A percentile compares a stretch with the other conserved stretches of the same genome.
Conservation (phyloP, 2,888 invertebrate genomes). For the Aspidiotus rigidus region DNA sequence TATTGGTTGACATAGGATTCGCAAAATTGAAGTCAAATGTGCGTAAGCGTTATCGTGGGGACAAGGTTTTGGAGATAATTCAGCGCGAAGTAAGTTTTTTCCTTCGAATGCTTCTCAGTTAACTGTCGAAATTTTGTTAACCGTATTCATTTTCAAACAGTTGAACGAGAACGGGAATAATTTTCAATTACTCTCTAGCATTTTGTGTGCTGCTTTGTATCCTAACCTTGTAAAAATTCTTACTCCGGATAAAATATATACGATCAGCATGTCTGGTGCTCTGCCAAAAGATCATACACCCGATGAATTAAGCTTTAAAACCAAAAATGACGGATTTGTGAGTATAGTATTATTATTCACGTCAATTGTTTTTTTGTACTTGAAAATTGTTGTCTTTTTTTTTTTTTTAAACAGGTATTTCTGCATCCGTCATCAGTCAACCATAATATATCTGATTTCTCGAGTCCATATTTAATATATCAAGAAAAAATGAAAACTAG, state of each 20-base stretch:
- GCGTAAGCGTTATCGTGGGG: conserved; percentile 16
- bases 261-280: conserved; percentile 59
- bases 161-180: conserved; percentile 67
- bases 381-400: neutral
- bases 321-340: conserved; percentile 63
- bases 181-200: conserved; percentile 63
- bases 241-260: conserved; percentile 66
- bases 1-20: conserved; percentile 68
- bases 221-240: conserved; percentile 81
- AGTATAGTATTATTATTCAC: conserved; percentile 26
- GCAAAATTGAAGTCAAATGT: conserved; percentile 52
- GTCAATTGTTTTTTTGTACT: neutral
- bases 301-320: conserved; percentile 64
- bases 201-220: conserved; percentile 84
- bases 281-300: conserved; percentile 61
- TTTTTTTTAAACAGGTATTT: conserved; percentile 42
- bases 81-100: conserved; percentile 10
- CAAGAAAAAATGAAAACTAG: conserved; percentile 77
- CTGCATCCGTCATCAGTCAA: conserved; percentile 72
- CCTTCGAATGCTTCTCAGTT: neutral
- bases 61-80: conserved; percentile 4
- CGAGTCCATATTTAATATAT: conserved; percentile 67
- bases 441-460: conserved; percentile 54
- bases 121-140: neutral
- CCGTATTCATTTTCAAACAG: conserved; percentile 44